Base-by-base conservation (phyloP, 2,797 vertebrate species). In the Poecile montanus region DNA sequence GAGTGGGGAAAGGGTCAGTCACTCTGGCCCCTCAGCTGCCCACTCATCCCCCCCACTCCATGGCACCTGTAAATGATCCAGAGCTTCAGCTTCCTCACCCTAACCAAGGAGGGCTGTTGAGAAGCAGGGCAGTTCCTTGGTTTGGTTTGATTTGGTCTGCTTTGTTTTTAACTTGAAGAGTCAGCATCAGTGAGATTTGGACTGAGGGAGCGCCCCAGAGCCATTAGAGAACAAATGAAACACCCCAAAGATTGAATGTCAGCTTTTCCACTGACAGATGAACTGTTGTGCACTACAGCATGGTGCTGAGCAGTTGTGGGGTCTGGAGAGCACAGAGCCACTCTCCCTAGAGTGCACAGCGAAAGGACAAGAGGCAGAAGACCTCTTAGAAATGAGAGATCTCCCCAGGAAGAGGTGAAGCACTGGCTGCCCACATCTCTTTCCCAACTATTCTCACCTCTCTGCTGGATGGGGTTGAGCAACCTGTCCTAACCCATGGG, bases 271-370 rank as follows among this genome's bases (percentile, higher is more conserved):
- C 11, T 21, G 44, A 6, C 8, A 17, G 51, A 34, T 8, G 60
- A 30, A 4, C 20, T 40, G 25, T 0, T 57, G 30, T 29, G 44
- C 20, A 7, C 8, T 7, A 2, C 51, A 29, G 7, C 0, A 1
- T 23, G 40, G 29, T 29, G 68, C n/a, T 34, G 25, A 38, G 60
- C 34, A 40, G 16, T 12, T 6, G 15, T 50, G 51, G 51, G 20
- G 7, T 21, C 30, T 34, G 70, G 70, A 74, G 70, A 42, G 0
- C 60, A 50, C 30, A 14, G 70, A 50, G 30, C 36, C 63, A 11
- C 34, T n/a, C 23, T 42, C 19, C 30, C 44, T 25, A 0, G 1
- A 42, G 9, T 22, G 56, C 45, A 68, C 51, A 44, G 0, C 10
- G 42, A 19, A 56, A 74, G 38, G 21, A 44, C 10, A 51, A 6